Base-by-base conservation (phyloP, 2,888 invertebrate species). In the Oithona nana region DNA sequence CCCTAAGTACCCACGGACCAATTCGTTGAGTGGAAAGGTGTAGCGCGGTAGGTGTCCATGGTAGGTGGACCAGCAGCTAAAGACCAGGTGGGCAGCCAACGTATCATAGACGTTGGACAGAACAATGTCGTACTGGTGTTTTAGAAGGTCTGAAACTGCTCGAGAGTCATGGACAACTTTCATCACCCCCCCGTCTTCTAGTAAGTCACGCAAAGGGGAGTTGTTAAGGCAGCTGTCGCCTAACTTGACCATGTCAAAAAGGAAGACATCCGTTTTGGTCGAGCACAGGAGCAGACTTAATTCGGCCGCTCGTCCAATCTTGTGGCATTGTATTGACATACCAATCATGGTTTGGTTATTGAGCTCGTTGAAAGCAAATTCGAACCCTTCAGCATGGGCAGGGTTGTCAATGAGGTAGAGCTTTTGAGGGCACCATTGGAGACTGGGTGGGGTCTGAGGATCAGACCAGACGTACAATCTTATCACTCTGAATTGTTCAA, bases 101-200 rank as follows among this genome's bases (percentile, higher is more conserved):
- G 59, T 59, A 26, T 59, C 59, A 50, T 48, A 59, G 6, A 59
- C 49, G 29, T 59, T 59, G 11, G n/a, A 13, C 49, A 49, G 59
- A 8, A 24, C 24, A n/a, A 48, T 26, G 24, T 50, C n/a, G 24
- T 22, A 50, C 22, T 48, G 26, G n/a, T 59, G 22, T 48, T 48
- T 11, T 8, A 59, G 28, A 20, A 48, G 26, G 68, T 81, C 81
- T 0, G 80, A 77, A 63, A 79, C 68, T 66, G 75, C 74, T 64
- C 80, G 74, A 66, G 78, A 78, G 68, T 81, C 78, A 73, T 81
- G 80, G 30, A 79, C 73, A 66, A 81, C 78, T 72, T 81, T 79
- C 63, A 76, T 75, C 29, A 77, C 75, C 52, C 69, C 67, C 49
- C 73, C 65, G 13, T 73, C 67, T 68, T 76, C 75, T 60, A 78